Evolutionary conservation across 2,888 invertebrate genomes (phyloP).

Genomic region (Ormyrus labotus): DNA sequence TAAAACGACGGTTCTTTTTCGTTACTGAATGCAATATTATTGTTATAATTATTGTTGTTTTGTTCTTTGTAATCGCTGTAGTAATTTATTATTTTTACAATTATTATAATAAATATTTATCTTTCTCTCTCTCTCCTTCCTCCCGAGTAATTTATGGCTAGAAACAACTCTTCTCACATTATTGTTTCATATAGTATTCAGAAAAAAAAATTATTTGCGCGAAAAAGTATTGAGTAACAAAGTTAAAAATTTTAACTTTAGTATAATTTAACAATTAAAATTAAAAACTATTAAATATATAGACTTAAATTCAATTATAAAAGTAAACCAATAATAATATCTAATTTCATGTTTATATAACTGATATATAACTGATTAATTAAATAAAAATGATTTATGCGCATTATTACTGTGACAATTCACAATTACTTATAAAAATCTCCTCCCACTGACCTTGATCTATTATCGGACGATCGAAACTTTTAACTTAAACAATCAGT

Average conservation of each 20-base stretch:
- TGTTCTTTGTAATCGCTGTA: constrained; percentile 17
- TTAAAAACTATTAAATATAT: constrained; percentile 2
- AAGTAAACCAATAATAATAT: constrained; percentile 22
- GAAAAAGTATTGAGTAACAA: constrained; percentile 18
- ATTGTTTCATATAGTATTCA: constrained; percentile 13
- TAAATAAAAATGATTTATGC: constrained; percentile 3
- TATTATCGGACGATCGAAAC: constrained; percentile 13
- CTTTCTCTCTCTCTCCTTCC: constrained; percentile 30
- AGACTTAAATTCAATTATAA: constrained; percentile 16
- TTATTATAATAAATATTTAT: constrained; percentile 46
- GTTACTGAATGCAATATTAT: constrained; percentile 24
- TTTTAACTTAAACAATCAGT: constrained; percentile 7
- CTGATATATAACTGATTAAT: background rate
- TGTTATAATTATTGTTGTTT: constrained; percentile 49
- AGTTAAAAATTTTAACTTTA: constrained; percentile 4
- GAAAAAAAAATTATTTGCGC: constrained; percentile 13
- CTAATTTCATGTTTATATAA: constrained; percentile 14
- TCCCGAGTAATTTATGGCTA: constrained; percentile 23
- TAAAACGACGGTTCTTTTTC: constrained; percentile 8
- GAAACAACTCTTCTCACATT: constrained; percentile 16
- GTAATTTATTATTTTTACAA: constrained; percentile 35
- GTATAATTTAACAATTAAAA: constrained; percentile 1
- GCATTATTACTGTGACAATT: constrained; percentile 14
- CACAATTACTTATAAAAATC: constrained; percentile 19
- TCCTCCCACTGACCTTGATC: constrained; percentile 14